Conservation (phyloP, 2,888 invertebrate genomes). For the Aplocera efformata region DNA sequence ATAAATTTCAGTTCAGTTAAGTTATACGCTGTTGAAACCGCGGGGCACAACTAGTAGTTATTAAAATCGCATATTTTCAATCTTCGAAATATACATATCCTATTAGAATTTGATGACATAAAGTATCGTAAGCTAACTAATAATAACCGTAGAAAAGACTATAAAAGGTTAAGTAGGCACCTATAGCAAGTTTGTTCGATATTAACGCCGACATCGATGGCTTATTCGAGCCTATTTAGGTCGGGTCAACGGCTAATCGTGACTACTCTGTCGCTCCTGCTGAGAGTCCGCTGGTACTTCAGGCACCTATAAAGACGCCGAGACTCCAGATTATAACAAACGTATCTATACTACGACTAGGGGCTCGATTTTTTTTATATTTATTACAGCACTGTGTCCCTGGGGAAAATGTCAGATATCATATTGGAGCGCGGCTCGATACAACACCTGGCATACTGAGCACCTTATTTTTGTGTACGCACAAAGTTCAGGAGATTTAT, state of each 20-base stretch:
- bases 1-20: too few relatives aligned
- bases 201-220: slow-evolving; percentile 54
- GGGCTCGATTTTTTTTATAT: slow-evolving; percentile 8
- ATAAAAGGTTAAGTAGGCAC: slow-evolving; percentile 44
- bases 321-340: slow-evolving; percentile 18
- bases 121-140: too few relatives aligned
- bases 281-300: slow-evolving; percentile 37
- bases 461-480: slow-evolving; percentile 11
- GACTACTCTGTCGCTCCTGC: slow-evolving; percentile 51
- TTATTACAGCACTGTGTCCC: slow-evolving; percentile 4
- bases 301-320: slow-evolving; percentile 22
- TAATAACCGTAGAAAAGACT: too few relatives aligned
- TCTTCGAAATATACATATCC: too few relatives aligned
- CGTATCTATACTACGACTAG: neutral
- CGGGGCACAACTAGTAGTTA: too few relatives aligned
- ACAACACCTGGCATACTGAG: slow-evolving; percentile 12
- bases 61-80: too few relatives aligned
- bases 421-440: slow-evolving; percentile 3
- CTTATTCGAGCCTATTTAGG: slow-evolving; percentile 60
- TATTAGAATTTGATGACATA: too few relatives aligned
- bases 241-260: slow-evolving; percentile 65
- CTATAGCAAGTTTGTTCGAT: slow-evolving; percentile 45
- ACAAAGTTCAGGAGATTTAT: slow-evolving; percentile 22
- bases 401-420: slow-evolving; percentile 4
- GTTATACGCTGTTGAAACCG: too few relatives aligned